Percentiles rank a stretch among this genome's conserved stretches.
Conservation (phyloP, 92 coral and sea anemone genomes). For the Desmophyllum pertusum region DNA sequence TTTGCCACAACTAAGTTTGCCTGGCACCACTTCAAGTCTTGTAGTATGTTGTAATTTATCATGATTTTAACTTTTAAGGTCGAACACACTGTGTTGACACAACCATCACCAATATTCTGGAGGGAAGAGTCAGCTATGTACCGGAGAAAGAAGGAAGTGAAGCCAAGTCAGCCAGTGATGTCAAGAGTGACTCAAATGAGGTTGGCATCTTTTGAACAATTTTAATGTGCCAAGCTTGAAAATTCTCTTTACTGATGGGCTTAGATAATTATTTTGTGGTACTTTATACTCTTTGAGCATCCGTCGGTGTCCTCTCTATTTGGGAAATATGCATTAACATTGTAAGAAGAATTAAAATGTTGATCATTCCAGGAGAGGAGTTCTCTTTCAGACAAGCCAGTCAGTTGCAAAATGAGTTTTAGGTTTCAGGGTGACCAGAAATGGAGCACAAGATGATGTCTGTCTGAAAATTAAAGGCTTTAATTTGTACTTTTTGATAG, state of each 20-base stretch:
- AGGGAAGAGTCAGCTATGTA: conserved; percentile 80
- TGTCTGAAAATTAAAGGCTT: no score
- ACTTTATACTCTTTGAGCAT: no score
- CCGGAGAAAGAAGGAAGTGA: conserved; percentile 61
- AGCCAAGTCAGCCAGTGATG: background rate
- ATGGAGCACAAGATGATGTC: no score
- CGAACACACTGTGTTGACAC: conserved; percentile 88
- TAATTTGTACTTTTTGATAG: no score
- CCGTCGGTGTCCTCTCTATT: no score
- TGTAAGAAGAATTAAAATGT: no score
- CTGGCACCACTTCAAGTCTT: background rate
- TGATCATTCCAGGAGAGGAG: no score
- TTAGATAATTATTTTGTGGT: background rate
- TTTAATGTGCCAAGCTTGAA: background rate
- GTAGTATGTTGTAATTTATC: background rate
- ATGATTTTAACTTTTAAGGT: conserved; percentile 51
- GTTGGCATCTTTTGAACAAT: background rate
- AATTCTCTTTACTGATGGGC: background rate
- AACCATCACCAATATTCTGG: conserved; percentile 89
- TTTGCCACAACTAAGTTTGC: no score
- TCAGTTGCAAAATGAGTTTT: no score
- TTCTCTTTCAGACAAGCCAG: no score
- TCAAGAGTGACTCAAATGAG: conserved; percentile 7
- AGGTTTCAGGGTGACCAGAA: no score
- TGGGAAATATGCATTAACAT: no score